These are phyloP conservation scores for Tachina fera DNA, from an alignment of 2,888 invertebrate species.

Conservation along the genomic window DNA sequence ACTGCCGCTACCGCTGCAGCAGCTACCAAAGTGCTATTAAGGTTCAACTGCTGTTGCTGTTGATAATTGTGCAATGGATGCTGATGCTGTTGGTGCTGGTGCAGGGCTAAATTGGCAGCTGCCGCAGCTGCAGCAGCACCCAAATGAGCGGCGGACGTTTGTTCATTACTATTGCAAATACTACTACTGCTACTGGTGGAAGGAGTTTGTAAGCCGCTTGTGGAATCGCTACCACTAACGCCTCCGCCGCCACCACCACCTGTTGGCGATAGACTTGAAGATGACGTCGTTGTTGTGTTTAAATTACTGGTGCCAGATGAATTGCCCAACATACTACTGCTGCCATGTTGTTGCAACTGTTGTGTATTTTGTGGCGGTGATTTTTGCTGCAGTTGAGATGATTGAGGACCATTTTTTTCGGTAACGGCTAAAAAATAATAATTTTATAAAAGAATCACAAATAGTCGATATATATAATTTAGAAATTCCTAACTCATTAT, in stretches of 20 bases:
- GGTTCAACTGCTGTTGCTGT: slow-evolving; percentile 80
- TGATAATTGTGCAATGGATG: slow-evolving; percentile 80
- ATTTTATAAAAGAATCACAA: not conserved
- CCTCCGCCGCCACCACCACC: slow-evolving; percentile 76
- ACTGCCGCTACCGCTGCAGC: slow-evolving; percentile 77
- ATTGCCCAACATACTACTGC: slow-evolving; percentile 68
- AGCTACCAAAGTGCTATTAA: slow-evolving; percentile 77
- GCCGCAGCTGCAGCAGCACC: slow-evolving; percentile 76
- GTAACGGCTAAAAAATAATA: slow-evolving; percentile 75
- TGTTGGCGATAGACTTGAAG: slow-evolving; percentile 76
- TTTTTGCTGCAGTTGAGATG: slow-evolving; percentile 77
- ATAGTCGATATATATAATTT: not conserved
- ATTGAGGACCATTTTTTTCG: slow-evolving; percentile 82
- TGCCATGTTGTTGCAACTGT: slow-evolving; percentile 71
- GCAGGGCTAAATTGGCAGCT: slow-evolving; percentile 82
- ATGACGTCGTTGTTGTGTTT: slow-evolving; percentile 78
- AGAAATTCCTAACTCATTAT: too few relatives aligned
- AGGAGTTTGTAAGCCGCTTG: slow-evolving; percentile 73
- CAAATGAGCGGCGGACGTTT: slow-evolving; percentile 78
- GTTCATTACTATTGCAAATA: slow-evolving; percentile 75
- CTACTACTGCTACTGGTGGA: slow-evolving; percentile 73
- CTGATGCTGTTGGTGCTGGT: slow-evolving; percentile 80
- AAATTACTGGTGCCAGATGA: slow-evolving; percentile 76
- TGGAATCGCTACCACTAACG: slow-evolving; percentile 74
- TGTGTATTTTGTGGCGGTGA: slow-evolving; percentile 79